phyloP scores from a whole-genome alignment of 2,797 vertebrate species.

The Falco concolor region DNA sequence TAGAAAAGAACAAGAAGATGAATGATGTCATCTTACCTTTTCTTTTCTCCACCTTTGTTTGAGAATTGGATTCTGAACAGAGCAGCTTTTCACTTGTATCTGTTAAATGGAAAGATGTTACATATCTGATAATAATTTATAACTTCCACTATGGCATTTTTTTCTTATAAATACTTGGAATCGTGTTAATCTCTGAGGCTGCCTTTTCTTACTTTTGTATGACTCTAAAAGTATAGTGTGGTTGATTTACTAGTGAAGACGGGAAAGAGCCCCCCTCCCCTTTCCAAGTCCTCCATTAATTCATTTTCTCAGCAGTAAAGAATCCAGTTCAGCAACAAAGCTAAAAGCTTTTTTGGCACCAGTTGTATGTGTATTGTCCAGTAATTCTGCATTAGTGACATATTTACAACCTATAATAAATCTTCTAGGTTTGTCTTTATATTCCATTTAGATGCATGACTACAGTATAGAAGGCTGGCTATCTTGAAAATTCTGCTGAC shows the following conservation, averaged over 20 bases:
- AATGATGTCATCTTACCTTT: constrained; percentile 13
- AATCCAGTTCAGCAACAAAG: constrained; percentile 82
- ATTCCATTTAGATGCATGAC: constrained; percentile 78
- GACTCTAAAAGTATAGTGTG: constrained; percentile 71
- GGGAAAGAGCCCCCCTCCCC: constrained; percentile 69
- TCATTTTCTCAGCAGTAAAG: constrained; percentile 85
- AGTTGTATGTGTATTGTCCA: constrained; percentile 78
- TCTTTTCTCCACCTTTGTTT: constrained; percentile 25
- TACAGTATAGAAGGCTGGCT: constrained; percentile 63
- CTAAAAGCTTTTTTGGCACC: constrained; percentile 87
- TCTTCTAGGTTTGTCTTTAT: constrained; percentile 79
- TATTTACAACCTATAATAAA: constrained; percentile 81
- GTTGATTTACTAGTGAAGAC: constrained; percentile 79
- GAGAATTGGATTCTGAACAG: constrained; percentile 28
- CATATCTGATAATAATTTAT: constrained; percentile 69
- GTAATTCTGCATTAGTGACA: constrained; percentile 82
- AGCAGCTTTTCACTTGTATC: constrained; percentile 51
- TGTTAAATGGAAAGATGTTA: constrained; percentile 61
- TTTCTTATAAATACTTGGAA: constrained; percentile 73
- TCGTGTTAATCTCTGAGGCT: constrained; percentile 72
- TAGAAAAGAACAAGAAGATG: not conserved
- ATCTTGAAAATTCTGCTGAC: constrained; percentile 78
- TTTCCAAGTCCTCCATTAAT: constrained; percentile 78
- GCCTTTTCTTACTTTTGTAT: constrained; percentile 66
- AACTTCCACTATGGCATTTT: constrained; percentile 66